These are phyloP conservation scores for Columba livia DNA, from an alignment of 2,113 vertebrate genomes.

Conservation along the genomic window DNA sequence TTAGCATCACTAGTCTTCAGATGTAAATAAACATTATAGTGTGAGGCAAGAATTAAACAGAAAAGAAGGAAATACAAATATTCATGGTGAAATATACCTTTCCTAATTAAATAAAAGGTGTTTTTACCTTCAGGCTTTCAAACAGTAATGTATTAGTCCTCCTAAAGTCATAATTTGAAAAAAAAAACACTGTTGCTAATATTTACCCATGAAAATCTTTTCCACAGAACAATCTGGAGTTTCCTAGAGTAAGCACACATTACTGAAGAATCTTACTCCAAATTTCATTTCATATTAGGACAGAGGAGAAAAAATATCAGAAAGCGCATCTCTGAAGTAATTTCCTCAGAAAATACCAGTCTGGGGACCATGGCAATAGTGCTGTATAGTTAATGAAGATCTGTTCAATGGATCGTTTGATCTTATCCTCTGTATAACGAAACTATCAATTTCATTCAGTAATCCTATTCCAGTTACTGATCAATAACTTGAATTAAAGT, in stretches of 20 bases:
- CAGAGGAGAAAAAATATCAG: background rate
- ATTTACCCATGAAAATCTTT: background rate
- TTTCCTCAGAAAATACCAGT: background rate
- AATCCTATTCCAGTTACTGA: background rate
- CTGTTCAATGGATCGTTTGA: background rate
- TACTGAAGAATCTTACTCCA: background rate
- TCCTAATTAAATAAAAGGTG: background rate
- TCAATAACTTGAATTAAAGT: background rate
- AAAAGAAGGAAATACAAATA: background rate
- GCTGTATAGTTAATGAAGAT: background rate
- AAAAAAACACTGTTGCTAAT: background rate
- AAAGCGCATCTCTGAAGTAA: background rate
- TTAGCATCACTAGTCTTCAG: background rate
- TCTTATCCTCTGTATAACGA: background rate
- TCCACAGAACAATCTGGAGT: background rate
- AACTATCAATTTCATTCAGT: background rate
- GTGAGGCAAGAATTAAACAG: background rate
- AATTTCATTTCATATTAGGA: background rate
- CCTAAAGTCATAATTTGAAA: background rate
- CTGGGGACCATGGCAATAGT: background rate
- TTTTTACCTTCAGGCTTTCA: background rate
- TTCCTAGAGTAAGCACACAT: background rate
- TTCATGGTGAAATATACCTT: background rate
- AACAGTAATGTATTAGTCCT: background rate
- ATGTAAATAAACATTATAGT: background rate